These are phyloP conservation scores for Cyanoderma ruficeps DNA, from an alignment of 2,113 vertebrate genomes.

Conservation along the genomic window DNA sequence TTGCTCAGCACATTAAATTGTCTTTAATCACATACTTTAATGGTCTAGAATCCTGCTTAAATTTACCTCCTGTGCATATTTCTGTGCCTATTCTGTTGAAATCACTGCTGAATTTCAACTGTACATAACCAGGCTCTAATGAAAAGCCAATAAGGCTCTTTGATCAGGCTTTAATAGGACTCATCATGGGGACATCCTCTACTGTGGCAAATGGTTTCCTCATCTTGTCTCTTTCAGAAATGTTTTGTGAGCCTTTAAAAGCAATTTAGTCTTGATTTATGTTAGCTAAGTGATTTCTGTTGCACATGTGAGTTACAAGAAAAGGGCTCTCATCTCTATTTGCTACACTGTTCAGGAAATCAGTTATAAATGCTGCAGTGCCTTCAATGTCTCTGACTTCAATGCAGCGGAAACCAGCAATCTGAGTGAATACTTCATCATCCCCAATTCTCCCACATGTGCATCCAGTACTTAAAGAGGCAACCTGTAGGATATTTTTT, in stretches of 20 bases:
- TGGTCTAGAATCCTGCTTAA: constrained; percentile 7
- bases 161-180: constrained; percentile 41
- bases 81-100: constrained; percentile 23
- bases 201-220: constrained; percentile 38
- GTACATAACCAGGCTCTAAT: constrained; percentile 1
- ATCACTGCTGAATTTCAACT: constrained; percentile 15
- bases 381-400: constrained; percentile 37
- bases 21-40: constrained; percentile 32
- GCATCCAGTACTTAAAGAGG: neutral
- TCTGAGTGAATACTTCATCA: constrained; percentile 45
- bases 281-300: constrained; percentile 48
- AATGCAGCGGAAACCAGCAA: constrained; percentile 34
- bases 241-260: constrained; percentile 55
- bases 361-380: constrained; percentile 39
- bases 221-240: constrained; percentile 55
- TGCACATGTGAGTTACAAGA: constrained; percentile 61
- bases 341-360: constrained; percentile 54
- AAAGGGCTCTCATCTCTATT: constrained; percentile 49
- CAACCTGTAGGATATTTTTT: neutral
- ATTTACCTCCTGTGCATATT: constrained; percentile 35
- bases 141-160: constrained; percentile 54
- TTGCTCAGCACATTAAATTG: constrained; percentile 62
- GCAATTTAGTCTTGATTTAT: constrained; percentile 59
- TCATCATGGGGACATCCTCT: constrained; percentile 21
- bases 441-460: neutral